phyloP scores from a whole-genome alignment of 2,888 invertebrate genomes.

The Lasioglossum calceatum region DNA sequence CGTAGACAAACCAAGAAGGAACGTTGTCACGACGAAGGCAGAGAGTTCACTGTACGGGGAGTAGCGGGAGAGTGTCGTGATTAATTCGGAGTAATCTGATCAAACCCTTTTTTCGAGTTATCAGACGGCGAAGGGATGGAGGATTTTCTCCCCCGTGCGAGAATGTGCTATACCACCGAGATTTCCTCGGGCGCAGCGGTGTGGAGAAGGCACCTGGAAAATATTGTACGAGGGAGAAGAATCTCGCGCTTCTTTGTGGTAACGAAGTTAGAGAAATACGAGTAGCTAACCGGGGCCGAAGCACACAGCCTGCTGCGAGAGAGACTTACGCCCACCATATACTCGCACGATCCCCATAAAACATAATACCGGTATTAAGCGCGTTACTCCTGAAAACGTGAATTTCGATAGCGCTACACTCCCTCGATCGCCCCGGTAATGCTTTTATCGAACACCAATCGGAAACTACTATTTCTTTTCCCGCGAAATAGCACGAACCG shows the following conservation, averaged over 20 bases:
- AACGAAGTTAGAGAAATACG: conserved; percentile 57
- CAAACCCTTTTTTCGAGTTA: conserved; percentile 25
- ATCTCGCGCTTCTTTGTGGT: conserved; percentile 44
- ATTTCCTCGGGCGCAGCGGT: conserved; percentile 29
- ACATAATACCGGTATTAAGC: conserved; percentile 42
- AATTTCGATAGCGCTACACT: conserved; percentile 34
- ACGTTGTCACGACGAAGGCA: background rate
- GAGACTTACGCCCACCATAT: conserved; percentile 34
- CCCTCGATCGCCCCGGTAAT: background rate
- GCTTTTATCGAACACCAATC: conserved; percentile 8
- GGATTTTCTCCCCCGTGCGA: background rate
- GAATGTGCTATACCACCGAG: conserved; percentile 33
- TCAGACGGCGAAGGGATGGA: conserved; percentile 14
- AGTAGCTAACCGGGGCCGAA: conserved; percentile 24
- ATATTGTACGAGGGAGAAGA: conserved; percentile 43
- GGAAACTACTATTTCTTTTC: background rate
- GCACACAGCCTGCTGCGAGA: background rate
- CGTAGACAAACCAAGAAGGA: background rate
- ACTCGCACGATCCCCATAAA: conserved; percentile 38
- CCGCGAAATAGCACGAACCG: background rate
- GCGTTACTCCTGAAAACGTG: conserved; percentile 27
- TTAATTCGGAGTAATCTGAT: conserved; percentile 28
- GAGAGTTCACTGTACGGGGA: background rate
- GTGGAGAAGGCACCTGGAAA: conserved; percentile 33
- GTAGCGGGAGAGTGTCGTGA: conserved; percentile 2